A percentile compares a stretch with the other conserved stretches of the same genome.
Evolutionary conservation across 2,797 vertebrate species (phyloP).

Genomic region (Eremophila alpestris): DNA sequence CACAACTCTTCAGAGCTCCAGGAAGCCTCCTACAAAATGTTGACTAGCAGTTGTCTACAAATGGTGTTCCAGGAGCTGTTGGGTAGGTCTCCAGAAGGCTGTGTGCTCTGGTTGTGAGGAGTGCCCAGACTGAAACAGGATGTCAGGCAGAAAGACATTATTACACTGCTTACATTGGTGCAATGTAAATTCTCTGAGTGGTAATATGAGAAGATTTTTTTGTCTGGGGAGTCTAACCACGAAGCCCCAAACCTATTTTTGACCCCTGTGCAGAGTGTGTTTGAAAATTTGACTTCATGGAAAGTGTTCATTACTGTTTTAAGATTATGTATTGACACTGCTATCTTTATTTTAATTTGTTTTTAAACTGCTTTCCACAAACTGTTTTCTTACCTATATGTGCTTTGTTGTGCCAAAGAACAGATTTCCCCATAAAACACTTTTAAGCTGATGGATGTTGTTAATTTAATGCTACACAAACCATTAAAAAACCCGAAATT

Average conservation of each 20-base stretch:
- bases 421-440: neutral
- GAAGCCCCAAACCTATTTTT: neutral
- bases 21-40: neutral
- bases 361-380: neutral
- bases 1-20: neutral
- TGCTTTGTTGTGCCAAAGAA: slow-evolving; percentile 17
- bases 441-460: neutral
- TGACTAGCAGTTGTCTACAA: neutral
- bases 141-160: neutral
- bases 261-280: neutral
- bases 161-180: neutral
- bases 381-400: neutral
- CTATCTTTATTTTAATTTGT: neutral
- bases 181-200: neutral
- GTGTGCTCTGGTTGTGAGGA: neutral
- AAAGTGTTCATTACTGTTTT: neutral
- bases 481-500: neutral
- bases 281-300: neutral
- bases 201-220: neutral
- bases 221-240: neutral
- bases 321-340: neutral
- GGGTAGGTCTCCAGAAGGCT: neutral
- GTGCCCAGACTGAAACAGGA: neutral
- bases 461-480: neutral
- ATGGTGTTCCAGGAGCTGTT: neutral